Evolutionary conservation across 2,888 invertebrate species (phyloP), one percentile per base, ranked within the genome.

Genomic region (Tetheella fluctuosa): DNA sequence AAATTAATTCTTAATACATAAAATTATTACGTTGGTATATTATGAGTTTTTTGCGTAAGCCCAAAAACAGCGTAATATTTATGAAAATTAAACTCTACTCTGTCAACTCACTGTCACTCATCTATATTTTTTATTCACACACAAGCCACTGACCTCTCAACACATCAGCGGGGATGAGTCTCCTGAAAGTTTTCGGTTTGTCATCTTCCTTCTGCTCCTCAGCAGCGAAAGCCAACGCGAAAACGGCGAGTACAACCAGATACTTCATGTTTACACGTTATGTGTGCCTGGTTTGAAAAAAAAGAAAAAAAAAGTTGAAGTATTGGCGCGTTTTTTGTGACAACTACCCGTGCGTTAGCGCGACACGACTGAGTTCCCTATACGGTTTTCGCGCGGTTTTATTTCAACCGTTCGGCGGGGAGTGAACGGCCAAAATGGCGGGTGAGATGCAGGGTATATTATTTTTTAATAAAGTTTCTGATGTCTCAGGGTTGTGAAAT

Each of bases 161-260:
- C 48, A 97, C 97, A 89, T 98, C 98, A 76, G 98, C 98, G 52
- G 97, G 97, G 76, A 98, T 97, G 71, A 97, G 93, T 70, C 98
- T 94, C 80, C 95, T 96, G 94, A 94, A 97, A 55, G 96, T 96
- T 86, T 96, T 97, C 57, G 95, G 94, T 64, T 94, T 94, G 8
- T 94, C 94, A 52, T 94, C 94, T 64, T 90, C 91, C 73, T 94
- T 93, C 57, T 94, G 91, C 65, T 94, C 94, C 67, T 94, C 94
- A 68, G 94, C 94, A 68, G 94, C 90, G 70, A 95, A 90, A 71
- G 94, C 91, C 76, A 93, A 80, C 68, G 94, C 92, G 75, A 94
- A 82, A 70, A 94, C 82, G 74, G 94, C 88, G 76, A 94, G 80
- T 64, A 90, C 91, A 71, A 94, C 83, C 65, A 94, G 81, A 80